Percentiles rank a stretch among this genome's conserved stretches.
These are phyloP conservation scores for Valencia hispanica DNA, from an alignment of 2,797 vertebrate species.

Conservation along the genomic window DNA sequence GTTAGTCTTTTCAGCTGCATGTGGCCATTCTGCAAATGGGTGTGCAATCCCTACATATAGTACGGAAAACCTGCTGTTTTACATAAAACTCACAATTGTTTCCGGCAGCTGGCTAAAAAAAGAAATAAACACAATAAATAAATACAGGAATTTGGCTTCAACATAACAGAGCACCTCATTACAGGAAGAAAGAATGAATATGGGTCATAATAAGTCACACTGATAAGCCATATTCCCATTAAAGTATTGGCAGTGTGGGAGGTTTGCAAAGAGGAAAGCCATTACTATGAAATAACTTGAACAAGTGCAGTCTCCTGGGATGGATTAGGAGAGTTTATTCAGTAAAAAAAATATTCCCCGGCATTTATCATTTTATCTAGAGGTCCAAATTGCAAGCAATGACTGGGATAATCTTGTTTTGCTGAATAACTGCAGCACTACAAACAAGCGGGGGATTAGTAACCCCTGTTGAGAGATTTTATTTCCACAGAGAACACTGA, in stretches of 20 bases:
- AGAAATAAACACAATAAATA: slow-evolving; percentile 27
- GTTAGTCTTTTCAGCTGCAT: slow-evolving; percentile 37
- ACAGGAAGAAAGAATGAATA: slow-evolving; percentile 61
- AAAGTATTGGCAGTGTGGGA: slow-evolving; percentile 45
- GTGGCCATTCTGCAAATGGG: slow-evolving; percentile 1
- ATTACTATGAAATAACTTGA: slow-evolving; percentile 60
- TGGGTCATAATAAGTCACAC: slow-evolving; percentile 68
- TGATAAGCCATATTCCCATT: slow-evolving; percentile 45
- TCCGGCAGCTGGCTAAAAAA: slow-evolving; percentile 1
- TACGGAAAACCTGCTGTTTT: neutral
- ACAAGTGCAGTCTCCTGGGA: slow-evolving; percentile 45
- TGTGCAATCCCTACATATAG: slow-evolving; percentile 10
- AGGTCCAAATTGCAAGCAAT: slow-evolving; percentile 43
- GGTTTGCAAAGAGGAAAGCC: slow-evolving; percentile 50
- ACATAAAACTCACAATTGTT: neutral
- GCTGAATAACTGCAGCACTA: slow-evolving; percentile 55
- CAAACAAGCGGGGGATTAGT: slow-evolving; percentile 66
- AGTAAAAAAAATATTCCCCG: slow-evolving; percentile 62
- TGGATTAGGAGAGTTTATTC: slow-evolving; percentile 59
- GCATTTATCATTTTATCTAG: slow-evolving; percentile 63
- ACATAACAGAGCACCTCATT: slow-evolving; percentile 66
- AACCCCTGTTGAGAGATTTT: slow-evolving; percentile 52
- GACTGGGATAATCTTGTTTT: slow-evolving; percentile 65
- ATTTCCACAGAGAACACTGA: slow-evolving; percentile 43
- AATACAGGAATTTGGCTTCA: slow-evolving; percentile 47